Conservation (phyloP, 2,113 vertebrate genomes). For the Heterotis niloticus region DNA sequence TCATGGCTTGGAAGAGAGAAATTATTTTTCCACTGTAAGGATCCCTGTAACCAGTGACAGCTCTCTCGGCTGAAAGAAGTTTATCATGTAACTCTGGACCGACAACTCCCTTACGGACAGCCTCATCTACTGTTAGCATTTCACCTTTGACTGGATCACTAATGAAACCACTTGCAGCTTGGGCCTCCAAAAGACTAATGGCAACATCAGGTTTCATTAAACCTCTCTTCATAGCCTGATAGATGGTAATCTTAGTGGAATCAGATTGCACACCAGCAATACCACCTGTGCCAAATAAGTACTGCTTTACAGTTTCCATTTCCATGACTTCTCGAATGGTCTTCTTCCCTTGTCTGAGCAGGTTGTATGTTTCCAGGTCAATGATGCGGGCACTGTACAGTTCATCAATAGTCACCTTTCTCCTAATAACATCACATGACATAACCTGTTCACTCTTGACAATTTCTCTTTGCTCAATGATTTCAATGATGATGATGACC, state of each 20-base stretch:
- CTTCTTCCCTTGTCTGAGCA: constrained; percentile 79
- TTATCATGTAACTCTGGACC: constrained; percentile 94
- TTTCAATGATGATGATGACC: constrained; percentile 97
- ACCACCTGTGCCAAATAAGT: constrained; percentile 84
- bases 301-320: constrained; percentile 70
- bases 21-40: constrained; percentile 90
- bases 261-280: constrained; percentile 82
- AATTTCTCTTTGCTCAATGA: constrained; percentile 89
- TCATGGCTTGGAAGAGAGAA: constrained; percentile 97
- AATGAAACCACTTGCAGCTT: constrained; percentile 91
- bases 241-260: constrained; percentile 75
- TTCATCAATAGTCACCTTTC: constrained; percentile 82
- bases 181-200: constrained; percentile 81
- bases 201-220: constrained; percentile 75
- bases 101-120: constrained; percentile 85
- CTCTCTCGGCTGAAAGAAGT: constrained; percentile 87
- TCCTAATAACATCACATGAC: constrained; percentile 73
- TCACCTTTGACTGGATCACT: constrained; percentile 82
- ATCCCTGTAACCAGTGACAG: constrained; percentile 94
- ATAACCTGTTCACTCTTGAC: constrained; percentile 67
- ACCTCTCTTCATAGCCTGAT: constrained; percentile 87
- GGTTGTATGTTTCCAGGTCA: constrained; percentile 73
- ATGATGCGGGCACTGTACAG: constrained; percentile 74
- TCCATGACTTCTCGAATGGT: constrained; percentile 82
- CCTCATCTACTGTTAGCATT: constrained; percentile 87